Base-by-base conservation (phyloP, 2,797 vertebrate species). In the Thalassophryne amazonica region DNA sequence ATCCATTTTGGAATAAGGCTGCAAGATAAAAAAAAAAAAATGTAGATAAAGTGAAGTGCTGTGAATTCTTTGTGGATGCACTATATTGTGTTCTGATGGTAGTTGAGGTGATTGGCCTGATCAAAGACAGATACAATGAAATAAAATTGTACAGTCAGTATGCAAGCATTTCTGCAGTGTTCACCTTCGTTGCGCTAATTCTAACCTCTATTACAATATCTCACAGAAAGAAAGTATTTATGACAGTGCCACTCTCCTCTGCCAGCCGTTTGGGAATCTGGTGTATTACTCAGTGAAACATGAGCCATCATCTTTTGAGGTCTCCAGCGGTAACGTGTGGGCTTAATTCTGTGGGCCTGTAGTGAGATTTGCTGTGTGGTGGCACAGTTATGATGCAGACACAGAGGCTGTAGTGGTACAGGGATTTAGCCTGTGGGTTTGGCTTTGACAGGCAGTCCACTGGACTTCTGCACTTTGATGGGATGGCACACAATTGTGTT, bases 401-500 rank as follows among this genome's bases (percentile, higher is more conserved):
- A 56, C 53, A n/a, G 52, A 48, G 46, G 51, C 49, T 30, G 28
- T 23, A 22, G 43, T 2, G 1, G 10, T 12, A 19, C n/a, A 2
- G 27, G 30, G 40, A 41, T 65, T 61, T 16, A 55, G 56, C 46
- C 57, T 9, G 12, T 49, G 60, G 69, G 23, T 45, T 59, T 17
- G 12, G 33, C 59, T 67, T 17, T 80, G 77, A 82, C 78, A 73
- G 69, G 16, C 47, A 0, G 43, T 41, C 66, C 60, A 53, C 29
- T 55, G 68, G 78, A 67, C 47, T 58, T 64, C 68, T 52, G 19
- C 50, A 67, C 55, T 68, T 74, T 85, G 79, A 84, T 73, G 63
- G 1, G 22, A 76, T 70, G 59, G 60, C 65, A 77, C 78, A 81
- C 73, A 82, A 81, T 83, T 30, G 24, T 31, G 73, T 74, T 80